A percentile compares a stretch with the other conserved stretches of the same genome.
Conservation (phyloP, 2,113 vertebrate genomes). For the Synchiropus splendidus region DNA sequence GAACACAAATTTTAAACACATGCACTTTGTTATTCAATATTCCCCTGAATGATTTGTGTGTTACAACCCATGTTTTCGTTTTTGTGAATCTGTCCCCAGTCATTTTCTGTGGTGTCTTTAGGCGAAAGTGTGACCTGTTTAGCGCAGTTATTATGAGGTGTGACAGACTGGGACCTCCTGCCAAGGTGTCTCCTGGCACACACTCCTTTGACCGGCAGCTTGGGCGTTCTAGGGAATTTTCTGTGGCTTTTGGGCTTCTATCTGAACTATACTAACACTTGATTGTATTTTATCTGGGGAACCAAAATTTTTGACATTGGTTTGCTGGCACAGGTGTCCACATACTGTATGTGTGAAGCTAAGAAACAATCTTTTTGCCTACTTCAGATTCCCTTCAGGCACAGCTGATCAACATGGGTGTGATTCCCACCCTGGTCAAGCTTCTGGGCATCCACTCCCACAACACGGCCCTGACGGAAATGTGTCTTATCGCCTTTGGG, state of each 20-base stretch:
- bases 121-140: slow-evolving; percentile 8
- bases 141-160: not conserved
- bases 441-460: slow-evolving; percentile 87
- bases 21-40: no score
- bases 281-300: not conserved
- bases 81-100: no score
- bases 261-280: no score
- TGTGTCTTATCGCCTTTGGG: slow-evolving; percentile 98
- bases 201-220: no score
- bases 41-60: no score
- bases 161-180: slow-evolving; percentile 17
- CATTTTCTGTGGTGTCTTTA: not conserved
- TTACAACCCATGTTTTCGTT: no score
- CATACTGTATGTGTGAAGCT: no score
- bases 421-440: slow-evolving; percentile 93
- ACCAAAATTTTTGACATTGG: no score
- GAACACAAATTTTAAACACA: no score
- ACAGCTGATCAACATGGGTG: slow-evolving; percentile 95
- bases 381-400: slow-evolving; percentile 87
- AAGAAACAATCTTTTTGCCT: no score
- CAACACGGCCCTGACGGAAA: slow-evolving; percentile 90
- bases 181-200: slow-evolving; percentile 27
- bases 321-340: not conserved
- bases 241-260: no score
- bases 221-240: no score